Percentiles rank a stretch among this genome's conserved stretches.
These are phyloP conservation scores for Melanotaenia duboulayi DNA, from an alignment of 2,113 vertebrate genomes.

Conservation along the genomic window DNA sequence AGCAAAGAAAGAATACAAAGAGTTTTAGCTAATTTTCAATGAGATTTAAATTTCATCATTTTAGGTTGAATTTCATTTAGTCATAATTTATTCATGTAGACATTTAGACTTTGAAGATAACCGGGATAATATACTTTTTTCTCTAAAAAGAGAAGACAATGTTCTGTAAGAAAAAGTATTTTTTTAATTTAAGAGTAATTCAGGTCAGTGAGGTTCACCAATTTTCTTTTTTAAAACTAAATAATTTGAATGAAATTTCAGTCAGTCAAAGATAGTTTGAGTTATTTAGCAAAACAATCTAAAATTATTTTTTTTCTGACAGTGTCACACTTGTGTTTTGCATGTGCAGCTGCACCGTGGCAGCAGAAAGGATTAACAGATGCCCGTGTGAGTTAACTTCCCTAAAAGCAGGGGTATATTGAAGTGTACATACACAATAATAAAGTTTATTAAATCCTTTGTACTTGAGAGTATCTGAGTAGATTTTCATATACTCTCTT, in stretches of 20 bases:
- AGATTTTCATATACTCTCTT: not conserved
- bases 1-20: conserved; percentile 26
- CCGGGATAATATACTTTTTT: too few relatives aligned
- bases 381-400: not conserved
- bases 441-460: conserved; percentile 1
- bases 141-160: too few relatives aligned
- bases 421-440: conserved; percentile 6
- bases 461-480: not conserved
- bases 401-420: not conserved
- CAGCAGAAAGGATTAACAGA: conserved; percentile 8
- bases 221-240: not conserved
- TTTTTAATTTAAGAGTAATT: not conserved
- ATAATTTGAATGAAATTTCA: not conserved
- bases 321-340: not conserved
- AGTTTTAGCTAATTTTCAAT: conserved; percentile 39
- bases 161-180: not conserved
- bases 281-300: not conserved
- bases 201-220: not conserved
- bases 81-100: not conserved
- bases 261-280: not conserved
- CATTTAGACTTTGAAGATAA: not conserved
- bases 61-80: too few relatives aligned
- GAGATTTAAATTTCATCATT: not conserved
- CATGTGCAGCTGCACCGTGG: conserved; percentile 16
- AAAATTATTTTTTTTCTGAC: not conserved